Conservation (phyloP, 2,113 vertebrate species). For the Tetrao urogallus region DNA sequence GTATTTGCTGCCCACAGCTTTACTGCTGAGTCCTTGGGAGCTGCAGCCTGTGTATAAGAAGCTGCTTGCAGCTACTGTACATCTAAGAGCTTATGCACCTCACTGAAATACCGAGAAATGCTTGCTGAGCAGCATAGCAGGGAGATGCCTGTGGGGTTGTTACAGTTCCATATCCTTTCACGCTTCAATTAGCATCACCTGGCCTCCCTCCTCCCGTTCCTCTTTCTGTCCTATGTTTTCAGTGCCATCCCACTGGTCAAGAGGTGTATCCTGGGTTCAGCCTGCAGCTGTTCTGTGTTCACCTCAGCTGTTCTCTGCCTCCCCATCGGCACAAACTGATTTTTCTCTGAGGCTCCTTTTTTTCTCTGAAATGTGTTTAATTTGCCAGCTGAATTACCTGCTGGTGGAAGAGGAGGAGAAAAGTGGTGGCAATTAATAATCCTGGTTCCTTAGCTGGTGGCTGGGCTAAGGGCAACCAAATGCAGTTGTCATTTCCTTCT, state of each 20-base stretch:
- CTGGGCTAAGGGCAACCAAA: neutral
- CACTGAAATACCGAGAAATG: neutral
- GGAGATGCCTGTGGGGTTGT: neutral
- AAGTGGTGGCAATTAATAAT: neutral
- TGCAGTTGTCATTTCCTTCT: neutral
- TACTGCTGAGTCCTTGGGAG: neutral
- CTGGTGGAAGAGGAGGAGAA: neutral
- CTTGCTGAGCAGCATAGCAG: neutral
- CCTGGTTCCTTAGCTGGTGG: neutral
- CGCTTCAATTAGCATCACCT: neutral
- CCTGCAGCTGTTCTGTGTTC: fast-evolving
- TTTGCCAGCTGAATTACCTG: neutral
- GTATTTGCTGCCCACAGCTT: too few relatives aligned
- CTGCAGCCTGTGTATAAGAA: neutral
- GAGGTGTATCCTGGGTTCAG: neutral
- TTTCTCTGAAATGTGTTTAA: neutral
- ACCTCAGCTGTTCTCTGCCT: neutral
- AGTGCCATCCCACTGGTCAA: fast-evolving
- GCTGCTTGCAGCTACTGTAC: neutral
- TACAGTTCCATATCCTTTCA: neutral
- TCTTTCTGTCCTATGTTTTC: neutral
- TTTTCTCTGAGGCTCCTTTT: neutral
- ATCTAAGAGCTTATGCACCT: neutral
- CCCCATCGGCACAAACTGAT: neutral
- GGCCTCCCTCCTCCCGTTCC: neutral